These are phyloP conservation scores for Orthosia incerta DNA, from an alignment of 2,888 invertebrate species.

Conservation along the genomic window DNA sequence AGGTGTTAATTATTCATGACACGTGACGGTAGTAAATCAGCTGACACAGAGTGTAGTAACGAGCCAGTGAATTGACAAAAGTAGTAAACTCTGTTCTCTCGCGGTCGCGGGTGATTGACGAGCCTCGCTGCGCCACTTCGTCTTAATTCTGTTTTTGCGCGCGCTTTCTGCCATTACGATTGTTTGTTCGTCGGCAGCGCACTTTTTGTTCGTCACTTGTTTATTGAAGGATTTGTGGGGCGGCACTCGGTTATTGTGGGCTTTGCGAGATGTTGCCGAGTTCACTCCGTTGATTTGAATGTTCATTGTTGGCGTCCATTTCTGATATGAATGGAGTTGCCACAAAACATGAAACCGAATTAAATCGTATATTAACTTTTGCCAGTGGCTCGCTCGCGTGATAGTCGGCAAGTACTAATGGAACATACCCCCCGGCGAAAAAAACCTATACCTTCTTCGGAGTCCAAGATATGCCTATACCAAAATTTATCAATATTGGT, in stretches of 20 bases:
- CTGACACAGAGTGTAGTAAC: slow-evolving; percentile 17
- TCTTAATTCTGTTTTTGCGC: slow-evolving; percentile 74
- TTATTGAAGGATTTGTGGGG: slow-evolving; percentile 41
- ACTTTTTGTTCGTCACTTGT: slow-evolving; percentile 40
- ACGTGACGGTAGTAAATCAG: slow-evolving; percentile 15
- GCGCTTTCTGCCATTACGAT: slow-evolving; percentile 47
- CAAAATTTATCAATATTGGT: too few species aligned
- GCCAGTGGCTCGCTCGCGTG: too few species aligned
- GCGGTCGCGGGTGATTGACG: slow-evolving; percentile 70
- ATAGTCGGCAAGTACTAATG: too few species aligned
- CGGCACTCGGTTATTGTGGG: slow-evolving; percentile 27
- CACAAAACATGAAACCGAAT: neutral
- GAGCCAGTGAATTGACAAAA: slow-evolving; percentile 46
- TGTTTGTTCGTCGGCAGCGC: slow-evolving; percentile 59
- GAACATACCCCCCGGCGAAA: too few species aligned
- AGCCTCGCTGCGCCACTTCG: slow-evolving; percentile 63
- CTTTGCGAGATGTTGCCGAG: slow-evolving; percentile 7
- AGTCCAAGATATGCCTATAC: too few species aligned
- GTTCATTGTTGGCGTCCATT: neutral
- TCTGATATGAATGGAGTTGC: neutral
- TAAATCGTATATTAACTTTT: neutral
- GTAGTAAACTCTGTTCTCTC: slow-evolving; percentile 60
- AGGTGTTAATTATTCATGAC: slow-evolving; percentile 12
- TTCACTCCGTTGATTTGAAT: slow-evolving; percentile 7
- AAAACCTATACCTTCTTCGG: too few species aligned